Conservation (phyloP, 2,797 vertebrate species). For the Leucoraja ocellata region DNA sequence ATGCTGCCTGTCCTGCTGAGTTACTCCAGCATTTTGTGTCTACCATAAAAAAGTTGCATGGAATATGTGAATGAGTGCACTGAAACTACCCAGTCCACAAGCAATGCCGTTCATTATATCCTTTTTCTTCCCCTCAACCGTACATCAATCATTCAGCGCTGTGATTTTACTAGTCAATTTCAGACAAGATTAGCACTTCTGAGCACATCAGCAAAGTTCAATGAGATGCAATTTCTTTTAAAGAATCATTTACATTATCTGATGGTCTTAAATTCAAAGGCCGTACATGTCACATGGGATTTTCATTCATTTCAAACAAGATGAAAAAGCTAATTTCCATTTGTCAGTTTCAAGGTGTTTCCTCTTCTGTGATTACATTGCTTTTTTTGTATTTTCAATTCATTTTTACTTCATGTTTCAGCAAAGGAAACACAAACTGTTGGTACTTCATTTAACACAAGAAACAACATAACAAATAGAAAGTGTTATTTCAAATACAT, state of each 20-base stretch:
- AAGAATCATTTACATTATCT: neutral
- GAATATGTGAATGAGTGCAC: neutral
- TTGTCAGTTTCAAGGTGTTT: neutral
- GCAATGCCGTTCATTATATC: neutral
- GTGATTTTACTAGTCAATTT: neutral
- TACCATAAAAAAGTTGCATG: too few species aligned
- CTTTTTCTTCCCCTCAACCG: neutral
- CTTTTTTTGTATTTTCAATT: neutral
- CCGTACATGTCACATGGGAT: neutral
- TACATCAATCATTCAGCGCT: neutral
- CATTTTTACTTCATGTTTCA: constrained; percentile 11
- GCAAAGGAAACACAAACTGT: neutral
- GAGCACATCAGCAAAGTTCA: neutral
- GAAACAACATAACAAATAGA: neutral
- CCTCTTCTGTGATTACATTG: neutral
- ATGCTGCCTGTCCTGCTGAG: too few species aligned
- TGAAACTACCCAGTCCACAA: neutral
- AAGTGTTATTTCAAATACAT: neutral
- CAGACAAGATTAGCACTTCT: neutral
- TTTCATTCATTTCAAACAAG: constrained; percentile 24
- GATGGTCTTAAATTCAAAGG: neutral
- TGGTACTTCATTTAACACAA: neutral
- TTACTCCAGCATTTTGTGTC: too few species aligned
- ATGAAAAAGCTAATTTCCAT: neutral
- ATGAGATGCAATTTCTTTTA: neutral